Percentiles rank a stretch among this genome's conserved stretches.
Conservation (phyloP, 2,113 vertebrate genomes). For the Erythrocercus mccallii region DNA sequence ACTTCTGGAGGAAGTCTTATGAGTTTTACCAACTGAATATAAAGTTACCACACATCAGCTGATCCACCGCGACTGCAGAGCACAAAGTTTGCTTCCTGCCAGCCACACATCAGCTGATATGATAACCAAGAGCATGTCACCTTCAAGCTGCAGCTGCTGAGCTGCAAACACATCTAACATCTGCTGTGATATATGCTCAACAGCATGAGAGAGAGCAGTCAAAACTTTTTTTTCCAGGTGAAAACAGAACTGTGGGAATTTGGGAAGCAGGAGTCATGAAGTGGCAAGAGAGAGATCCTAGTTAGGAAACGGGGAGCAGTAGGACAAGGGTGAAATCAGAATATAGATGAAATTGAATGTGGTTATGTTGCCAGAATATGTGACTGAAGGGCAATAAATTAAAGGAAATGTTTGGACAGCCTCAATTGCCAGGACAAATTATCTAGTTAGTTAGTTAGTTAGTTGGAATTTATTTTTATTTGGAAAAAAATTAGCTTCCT, state of each 20-base stretch:
- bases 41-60: constrained; percentile 5
- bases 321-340: background rate
- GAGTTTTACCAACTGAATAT: background rate
- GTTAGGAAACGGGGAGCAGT: background rate
- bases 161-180: background rate
- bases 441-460: background rate
- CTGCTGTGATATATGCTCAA: background rate
- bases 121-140: background rate
- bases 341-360: background rate
- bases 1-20: background rate
- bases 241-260: background rate
- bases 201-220: background rate
- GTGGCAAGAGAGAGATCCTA: background rate
- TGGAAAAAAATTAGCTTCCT: background rate
- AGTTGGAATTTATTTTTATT: background rate
- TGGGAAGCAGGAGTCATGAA: background rate
- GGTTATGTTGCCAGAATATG: background rate
- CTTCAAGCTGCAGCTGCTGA: background rate
- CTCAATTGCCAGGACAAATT: background rate
- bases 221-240: background rate
- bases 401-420: background rate
- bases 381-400: background rate
- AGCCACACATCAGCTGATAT: background rate
- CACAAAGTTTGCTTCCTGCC: background rate
- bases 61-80: background rate